Percentiles rank a stretch among this genome's conserved stretches.
phyloP scores from a whole-genome alignment of 2,888 invertebrate species.

The Metallyticus violacea region DNA sequence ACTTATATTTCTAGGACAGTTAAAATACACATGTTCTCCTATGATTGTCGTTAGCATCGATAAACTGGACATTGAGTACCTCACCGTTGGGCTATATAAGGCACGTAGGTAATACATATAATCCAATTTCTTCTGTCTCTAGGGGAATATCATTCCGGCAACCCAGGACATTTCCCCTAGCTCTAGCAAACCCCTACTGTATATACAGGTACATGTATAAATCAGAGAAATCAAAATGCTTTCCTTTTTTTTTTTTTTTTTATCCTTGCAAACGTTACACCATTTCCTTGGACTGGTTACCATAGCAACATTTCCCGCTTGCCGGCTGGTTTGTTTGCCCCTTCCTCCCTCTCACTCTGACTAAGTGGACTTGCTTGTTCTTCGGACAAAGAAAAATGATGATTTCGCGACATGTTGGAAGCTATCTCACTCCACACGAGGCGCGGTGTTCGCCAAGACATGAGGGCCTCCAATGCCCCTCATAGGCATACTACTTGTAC shows the following conservation, averaged over 20 bases:
- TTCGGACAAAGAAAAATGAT: constrained; percentile 54
- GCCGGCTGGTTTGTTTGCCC: constrained; percentile 4
- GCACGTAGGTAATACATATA: background rate
- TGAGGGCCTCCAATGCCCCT: too few species aligned
- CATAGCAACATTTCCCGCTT: constrained; percentile 22
- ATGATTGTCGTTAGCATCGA: too few species aligned
- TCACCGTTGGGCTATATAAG: too few species aligned
- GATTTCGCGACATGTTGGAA: constrained; percentile 48
- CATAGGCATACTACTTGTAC: background rate
- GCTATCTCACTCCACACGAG: background rate
- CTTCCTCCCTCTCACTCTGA: constrained; percentile 41
- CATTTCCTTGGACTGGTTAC: constrained; percentile 11
- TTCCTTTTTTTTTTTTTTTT: background rate
- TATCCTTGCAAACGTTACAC: background rate
- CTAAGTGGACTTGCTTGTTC: constrained; percentile 56
- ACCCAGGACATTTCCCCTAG: background rate
- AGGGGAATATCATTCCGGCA: background rate
- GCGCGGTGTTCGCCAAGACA: background rate
- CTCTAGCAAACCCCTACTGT: background rate
- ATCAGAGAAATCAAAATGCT: background rate
- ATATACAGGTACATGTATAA: background rate
- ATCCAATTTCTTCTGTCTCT: background rate
- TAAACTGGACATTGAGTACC: too few species aligned
- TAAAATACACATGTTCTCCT: too few species aligned
- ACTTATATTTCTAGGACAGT: too few species aligned